Conservation (phyloP, 2,113 vertebrate genomes). For the Pyxicephalus adspersus region DNA sequence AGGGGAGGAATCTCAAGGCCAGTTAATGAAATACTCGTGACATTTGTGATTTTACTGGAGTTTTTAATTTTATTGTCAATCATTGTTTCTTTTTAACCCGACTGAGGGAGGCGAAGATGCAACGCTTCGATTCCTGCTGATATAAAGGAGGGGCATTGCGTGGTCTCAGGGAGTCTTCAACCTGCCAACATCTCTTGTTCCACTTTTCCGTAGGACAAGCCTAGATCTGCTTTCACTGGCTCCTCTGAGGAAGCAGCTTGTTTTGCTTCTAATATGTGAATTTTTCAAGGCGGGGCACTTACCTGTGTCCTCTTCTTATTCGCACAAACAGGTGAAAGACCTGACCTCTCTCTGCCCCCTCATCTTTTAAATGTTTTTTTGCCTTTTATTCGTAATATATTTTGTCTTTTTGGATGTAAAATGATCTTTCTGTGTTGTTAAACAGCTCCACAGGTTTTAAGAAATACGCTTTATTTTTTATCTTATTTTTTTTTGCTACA, state of each 20-base stretch:
- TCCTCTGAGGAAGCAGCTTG: not conserved
- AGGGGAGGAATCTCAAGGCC: not conserved
- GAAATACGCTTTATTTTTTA: conserved; percentile 42
- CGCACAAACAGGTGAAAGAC: conserved; percentile 20
- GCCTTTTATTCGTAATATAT: conserved; percentile 46
- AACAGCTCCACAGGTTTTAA: conserved; percentile 42
- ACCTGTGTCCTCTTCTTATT: not conserved
- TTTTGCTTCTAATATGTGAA: conserved; percentile 8
- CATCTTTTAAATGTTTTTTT: not conserved
- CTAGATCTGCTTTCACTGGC: not conserved
- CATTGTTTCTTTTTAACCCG: not conserved
- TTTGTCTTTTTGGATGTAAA: conserved; percentile 51
- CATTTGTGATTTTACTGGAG: conserved; percentile 3
- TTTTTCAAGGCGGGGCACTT: not conserved
- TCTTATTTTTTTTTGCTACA: conserved; percentile 42
- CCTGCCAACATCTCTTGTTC: conserved; percentile 13
- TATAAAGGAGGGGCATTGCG: not conserved
- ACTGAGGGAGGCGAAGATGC: not conserved
- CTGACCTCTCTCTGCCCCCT: not conserved
- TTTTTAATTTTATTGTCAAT: conserved; percentile 6
- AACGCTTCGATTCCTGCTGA: conserved; percentile 20
- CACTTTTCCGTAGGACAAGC: not conserved
- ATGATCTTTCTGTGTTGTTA: conserved; percentile 22
- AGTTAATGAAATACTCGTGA: not conserved
- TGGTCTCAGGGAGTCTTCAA: conserved; percentile 33